Conservation (phyloP, 92 coral and sea anemone genomes). For the Paragorgia papillata region DNA sequence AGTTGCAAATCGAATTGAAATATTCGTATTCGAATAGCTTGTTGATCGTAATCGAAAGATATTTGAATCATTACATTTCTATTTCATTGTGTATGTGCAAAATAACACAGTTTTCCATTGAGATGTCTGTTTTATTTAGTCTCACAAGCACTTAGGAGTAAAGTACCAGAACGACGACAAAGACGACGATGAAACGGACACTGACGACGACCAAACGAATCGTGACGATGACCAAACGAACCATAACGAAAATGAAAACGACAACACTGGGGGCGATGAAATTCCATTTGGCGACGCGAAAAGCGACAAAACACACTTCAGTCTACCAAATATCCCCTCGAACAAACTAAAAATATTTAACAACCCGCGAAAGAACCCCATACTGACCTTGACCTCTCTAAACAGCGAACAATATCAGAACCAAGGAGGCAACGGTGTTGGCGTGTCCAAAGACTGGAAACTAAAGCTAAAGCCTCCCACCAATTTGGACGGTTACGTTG, state of each 20-base stretch:
- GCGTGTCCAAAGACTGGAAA: slow-evolving; percentile 37
- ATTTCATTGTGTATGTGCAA: too few species aligned
- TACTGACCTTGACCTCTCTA: slow-evolving; percentile 30
- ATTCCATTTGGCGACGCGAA: neutral
- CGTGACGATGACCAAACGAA: slow-evolving; percentile 23
- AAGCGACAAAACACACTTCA: neutral
- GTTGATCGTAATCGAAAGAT: too few species aligned
- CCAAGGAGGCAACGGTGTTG: slow-evolving; percentile 37
- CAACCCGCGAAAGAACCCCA: slow-evolving; percentile 21
- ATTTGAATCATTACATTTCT: too few species aligned
- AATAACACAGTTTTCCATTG: too few species aligned
- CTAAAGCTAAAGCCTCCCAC: slow-evolving; percentile 33
- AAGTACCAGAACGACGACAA: neutral
- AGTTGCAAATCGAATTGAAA: too few species aligned
- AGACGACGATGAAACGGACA: slow-evolving; percentile 2
- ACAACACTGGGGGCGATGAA: neutral
- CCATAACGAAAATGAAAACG: slow-evolving; percentile 5
- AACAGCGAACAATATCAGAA: slow-evolving; percentile 14
- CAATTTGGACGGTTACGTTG: slow-evolving; percentile 26
- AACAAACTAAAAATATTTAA: slow-evolving; percentile 1
- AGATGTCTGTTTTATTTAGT: slow-evolving; percentile 2
- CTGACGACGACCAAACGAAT: slow-evolving; percentile 7
- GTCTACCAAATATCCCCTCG: neutral
- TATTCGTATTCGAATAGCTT: too few species aligned
- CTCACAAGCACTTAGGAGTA: neutral